Evolutionary conservation across 2,797 vertebrate species (phyloP), one percentile per base, ranked within the genome.

Genomic region (Aphelocoma californica): DNA sequence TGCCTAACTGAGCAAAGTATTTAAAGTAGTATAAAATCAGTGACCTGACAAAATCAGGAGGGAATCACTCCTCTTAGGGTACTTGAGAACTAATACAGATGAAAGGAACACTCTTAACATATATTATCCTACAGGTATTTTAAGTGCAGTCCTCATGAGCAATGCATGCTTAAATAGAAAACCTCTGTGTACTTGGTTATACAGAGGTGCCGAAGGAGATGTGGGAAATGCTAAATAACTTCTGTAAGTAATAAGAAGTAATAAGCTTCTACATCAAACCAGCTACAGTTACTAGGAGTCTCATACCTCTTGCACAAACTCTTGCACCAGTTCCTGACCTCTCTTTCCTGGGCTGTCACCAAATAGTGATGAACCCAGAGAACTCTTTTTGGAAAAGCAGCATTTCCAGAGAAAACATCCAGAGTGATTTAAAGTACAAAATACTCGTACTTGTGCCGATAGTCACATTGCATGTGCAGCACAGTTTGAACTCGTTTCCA

Each of bases 281-380:
- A 75, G 81, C 28, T 56, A 36, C n/a, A 12, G n/a, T 29, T 71
- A 50, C 45, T 28, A n/a, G 31, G 8, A 57, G 42, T 71, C 32
- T 44, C 38, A 2, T 1, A 8, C 0, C 1, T 20, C 74, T 56
- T 32, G 34, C 32, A 21, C 29, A 23, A 57, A 50, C 1, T 1
- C 40, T 60, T 61, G 26, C 67, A 85, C 21, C 57, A 17, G 8
- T 72, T 86, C 53, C 58, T 78, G 61, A 86, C 25, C 60, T 72
- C 70, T 79, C 42, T 65, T 74, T 45, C 42, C 72, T 75, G 64
- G 42, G 45, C 38, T 29, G 11, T n/a, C 70, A 81, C 31, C 40
- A 84, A 74, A 86, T 31, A 74, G 58, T 18, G n/a, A 74, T 31
- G 20, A 73, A 34, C 34, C 15, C 57, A 82, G 51, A 84, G 82